Conservation (phyloP, 1,140 invertebrate species). For the Anadara kagoshimensis region DNA sequence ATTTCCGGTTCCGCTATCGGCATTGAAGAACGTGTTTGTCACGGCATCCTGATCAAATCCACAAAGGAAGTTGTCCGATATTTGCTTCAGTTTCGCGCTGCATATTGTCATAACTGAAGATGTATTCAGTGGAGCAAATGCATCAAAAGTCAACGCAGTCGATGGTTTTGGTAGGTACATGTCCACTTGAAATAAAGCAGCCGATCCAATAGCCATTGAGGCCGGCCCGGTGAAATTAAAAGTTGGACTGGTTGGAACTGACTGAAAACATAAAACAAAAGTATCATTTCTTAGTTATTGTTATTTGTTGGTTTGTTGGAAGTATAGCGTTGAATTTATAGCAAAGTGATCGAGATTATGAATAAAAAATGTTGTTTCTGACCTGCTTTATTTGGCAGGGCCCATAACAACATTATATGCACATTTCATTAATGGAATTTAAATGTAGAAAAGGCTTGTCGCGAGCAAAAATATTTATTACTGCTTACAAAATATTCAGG, state of each 20-base stretch:
- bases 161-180: constrained; percentile 56
- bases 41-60: constrained; percentile 39
- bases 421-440: too few relatives aligned
- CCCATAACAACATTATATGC: too few relatives aligned
- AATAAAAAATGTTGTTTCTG: too few relatives aligned
- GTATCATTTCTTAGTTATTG: too few relatives aligned
- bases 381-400: too few relatives aligned
- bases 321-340: too few relatives aligned
- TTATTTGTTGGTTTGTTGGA: too few relatives aligned
- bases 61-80: constrained; percentile 57
- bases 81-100: constrained; percentile 40
- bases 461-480: too few relatives aligned
- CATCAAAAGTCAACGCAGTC: constrained; percentile 48
- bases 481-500: too few relatives aligned
- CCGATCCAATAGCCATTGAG: constrained; percentile 49
- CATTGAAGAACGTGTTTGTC: constrained; percentile 11
- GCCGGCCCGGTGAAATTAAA: constrained; percentile 61
- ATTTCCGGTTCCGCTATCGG: constrained; percentile 46
- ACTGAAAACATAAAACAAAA: constrained; percentile 21
- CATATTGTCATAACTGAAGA: constrained; percentile 66
- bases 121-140: constrained; percentile 61
- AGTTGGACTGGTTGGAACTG: constrained; percentile 28
- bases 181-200: constrained; percentile 53
- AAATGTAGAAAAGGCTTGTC: too few relatives aligned
- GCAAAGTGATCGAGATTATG: too few relatives aligned